Evolutionary conservation across 2,797 vertebrate species (phyloP).

Genomic region (Hoplostethus mediterraneus): DNA sequence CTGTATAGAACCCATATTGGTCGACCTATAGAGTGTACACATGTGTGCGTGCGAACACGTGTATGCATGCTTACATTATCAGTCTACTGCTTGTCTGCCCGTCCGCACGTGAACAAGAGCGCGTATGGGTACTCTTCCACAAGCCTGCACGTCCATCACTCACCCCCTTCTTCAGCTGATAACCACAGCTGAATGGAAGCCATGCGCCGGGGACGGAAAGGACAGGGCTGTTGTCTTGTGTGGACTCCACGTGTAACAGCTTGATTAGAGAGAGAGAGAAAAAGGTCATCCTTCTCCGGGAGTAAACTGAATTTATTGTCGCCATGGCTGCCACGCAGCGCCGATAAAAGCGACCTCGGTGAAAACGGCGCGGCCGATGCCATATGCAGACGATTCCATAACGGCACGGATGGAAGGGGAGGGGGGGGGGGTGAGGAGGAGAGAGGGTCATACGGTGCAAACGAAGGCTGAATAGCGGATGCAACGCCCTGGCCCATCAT

Average conservation of each 20-base stretch:
- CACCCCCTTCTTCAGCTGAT: conserved; percentile 32
- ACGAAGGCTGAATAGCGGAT: conserved; percentile 60
- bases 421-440: conserved; percentile 20
- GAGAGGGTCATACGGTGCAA: conserved; percentile 53
- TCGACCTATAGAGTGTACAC: too few relatives aligned
- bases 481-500: conserved; percentile 67
- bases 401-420: conserved; percentile 64
- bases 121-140: conserved; percentile 7
- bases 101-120: background rate
- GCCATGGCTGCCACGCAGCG: conserved; percentile 47
- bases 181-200: conserved; percentile 36
- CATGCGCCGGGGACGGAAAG: background rate
- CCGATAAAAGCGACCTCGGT: conserved; percentile 82
- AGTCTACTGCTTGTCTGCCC: background rate
- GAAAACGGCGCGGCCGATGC: conserved; percentile 77
- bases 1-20: too few relatives aligned
- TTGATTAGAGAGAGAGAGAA: conserved; percentile 67
- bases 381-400: conserved; percentile 83
- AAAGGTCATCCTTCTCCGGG: conserved; percentile 78
- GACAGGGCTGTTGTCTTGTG: background rate
- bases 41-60: background rate
- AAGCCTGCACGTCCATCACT: background rate
- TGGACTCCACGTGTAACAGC: conserved; percentile 56
- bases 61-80: background rate
- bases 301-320: conserved; percentile 81